These are phyloP conservation scores for Nixonia krombeini DNA, from an alignment of 1,140 invertebrate genomes.

Conservation along the genomic window DNA sequence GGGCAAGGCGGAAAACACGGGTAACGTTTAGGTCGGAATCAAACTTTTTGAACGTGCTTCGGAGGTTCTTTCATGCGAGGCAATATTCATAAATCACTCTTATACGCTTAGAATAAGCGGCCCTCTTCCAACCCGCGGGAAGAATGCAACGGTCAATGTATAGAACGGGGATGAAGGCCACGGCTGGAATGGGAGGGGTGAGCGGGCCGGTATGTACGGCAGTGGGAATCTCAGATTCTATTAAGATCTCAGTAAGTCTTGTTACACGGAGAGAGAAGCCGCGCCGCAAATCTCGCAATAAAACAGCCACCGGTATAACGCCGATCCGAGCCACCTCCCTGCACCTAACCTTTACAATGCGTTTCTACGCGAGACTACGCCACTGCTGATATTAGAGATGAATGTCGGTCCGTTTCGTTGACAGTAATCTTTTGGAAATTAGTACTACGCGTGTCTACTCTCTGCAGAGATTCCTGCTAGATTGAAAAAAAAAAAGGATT, in stretches of 20 bases:
- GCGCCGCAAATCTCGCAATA: conserved; percentile 71
- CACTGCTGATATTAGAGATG: conserved; percentile 41
- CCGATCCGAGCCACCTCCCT: conserved; percentile 2
- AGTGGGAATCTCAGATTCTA: conserved; percentile 67
- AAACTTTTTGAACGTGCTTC: conserved; percentile 32
- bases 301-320: conserved; percentile 63
- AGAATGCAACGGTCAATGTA: conserved; percentile 50
- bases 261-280: conserved; percentile 64
- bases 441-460: no score
- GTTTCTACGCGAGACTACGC: conserved; percentile 4
- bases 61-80: conserved; percentile 62
- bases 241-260: conserved; percentile 72
- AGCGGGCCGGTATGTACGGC: conserved; percentile 32
- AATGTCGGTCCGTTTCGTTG: conserved; percentile 24
- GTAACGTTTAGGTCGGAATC: conserved; percentile 33
- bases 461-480: no score
- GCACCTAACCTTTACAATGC: conserved; percentile 36
- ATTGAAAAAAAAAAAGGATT: no score
- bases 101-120: conserved; percentile 70
- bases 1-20: conserved; percentile 16
- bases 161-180: conserved; percentile 46
- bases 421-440: background rate
- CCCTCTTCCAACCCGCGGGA: no score
- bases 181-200: conserved; percentile 31
- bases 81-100: conserved; percentile 72